A percentile compares a stretch with the other conserved stretches of the same genome.
phyloP scores from a whole-genome alignment of 2,113 vertebrate genomes.

The Otis tarda region DNA sequence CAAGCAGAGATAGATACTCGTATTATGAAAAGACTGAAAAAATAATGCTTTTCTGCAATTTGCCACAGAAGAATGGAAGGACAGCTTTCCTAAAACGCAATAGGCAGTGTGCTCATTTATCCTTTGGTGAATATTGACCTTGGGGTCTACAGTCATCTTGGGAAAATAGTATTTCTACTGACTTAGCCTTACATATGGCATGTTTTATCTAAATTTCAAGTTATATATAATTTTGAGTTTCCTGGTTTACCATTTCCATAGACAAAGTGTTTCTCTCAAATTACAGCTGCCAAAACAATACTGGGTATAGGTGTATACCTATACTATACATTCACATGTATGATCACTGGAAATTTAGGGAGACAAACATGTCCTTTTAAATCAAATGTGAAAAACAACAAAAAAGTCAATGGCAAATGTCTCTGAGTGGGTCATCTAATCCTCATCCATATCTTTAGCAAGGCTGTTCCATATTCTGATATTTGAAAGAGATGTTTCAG shows the following conservation, averaged over 20 bases:
- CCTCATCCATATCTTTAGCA: not conserved
- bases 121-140: not conserved
- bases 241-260: not conserved
- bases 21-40: not conserved
- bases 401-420: not conserved
- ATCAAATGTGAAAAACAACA: not conserved
- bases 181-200: not conserved
- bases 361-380: not conserved
- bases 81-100: not conserved
- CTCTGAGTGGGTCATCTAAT: not conserved
- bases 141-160: not conserved
- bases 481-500: not conserved
- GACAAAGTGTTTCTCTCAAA: not conserved
- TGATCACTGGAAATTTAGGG: not conserved
- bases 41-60: not conserved
- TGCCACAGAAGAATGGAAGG: not conserved
- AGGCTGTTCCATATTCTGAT: not conserved
- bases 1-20: not conserved
- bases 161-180: not conserved
- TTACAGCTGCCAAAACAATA: not conserved
- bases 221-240: not conserved
- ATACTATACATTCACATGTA: not conserved
- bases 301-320: not conserved
- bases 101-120: not conserved
- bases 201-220: not conserved